Evolutionary conservation across 2,888 invertebrate species (phyloP).

Genomic region (Drosophila sordidapex): DNA sequence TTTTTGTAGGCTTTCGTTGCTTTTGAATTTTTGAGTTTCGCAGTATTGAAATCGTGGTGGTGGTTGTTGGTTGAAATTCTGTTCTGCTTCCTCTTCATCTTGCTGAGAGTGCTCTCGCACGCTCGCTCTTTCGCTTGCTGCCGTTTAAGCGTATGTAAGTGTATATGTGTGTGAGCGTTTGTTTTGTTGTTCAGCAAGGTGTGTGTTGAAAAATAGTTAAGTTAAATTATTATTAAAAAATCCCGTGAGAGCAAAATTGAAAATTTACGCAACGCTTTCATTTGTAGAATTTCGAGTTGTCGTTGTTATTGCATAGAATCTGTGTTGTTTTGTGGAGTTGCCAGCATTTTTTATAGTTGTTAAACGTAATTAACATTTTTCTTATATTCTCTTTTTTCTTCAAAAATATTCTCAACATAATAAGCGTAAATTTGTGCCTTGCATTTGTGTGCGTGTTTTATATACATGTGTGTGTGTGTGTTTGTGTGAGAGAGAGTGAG

Average conservation of each 20-base stretch:
- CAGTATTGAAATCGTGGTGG: conserved; percentile 83
- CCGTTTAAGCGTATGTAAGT: conserved; percentile 20
- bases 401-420: conserved; percentile 78
- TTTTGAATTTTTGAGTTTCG: conserved; percentile 76
- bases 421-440: conserved; percentile 69
- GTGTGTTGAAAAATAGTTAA: conserved; percentile 71
- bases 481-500: conserved; percentile 21
- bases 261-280: conserved; percentile 40
- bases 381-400: conserved; percentile 50
- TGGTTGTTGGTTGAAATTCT: conserved; percentile 67
- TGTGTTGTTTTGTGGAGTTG: conserved; percentile 12
- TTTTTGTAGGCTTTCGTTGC: conserved; percentile 79
- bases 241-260: conserved; percentile 30
- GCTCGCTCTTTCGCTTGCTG: conserved; percentile 22
- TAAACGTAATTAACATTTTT: conserved; percentile 62
- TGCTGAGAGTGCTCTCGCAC: conserved; percentile 48
- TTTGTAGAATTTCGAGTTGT: conserved; percentile 7
- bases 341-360: conserved; percentile 30
- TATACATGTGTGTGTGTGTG: conserved; percentile 20
- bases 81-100: conserved; percentile 54
- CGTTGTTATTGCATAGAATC: conserved; percentile 6
- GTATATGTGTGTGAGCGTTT: conserved; percentile 31
- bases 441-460: conserved; percentile 34
- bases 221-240: conserved; percentile 65
- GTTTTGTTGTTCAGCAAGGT: conserved; percentile 63